Conservation (phyloP, 1,140 invertebrate species). For the Drosophila repletoides region DNA sequence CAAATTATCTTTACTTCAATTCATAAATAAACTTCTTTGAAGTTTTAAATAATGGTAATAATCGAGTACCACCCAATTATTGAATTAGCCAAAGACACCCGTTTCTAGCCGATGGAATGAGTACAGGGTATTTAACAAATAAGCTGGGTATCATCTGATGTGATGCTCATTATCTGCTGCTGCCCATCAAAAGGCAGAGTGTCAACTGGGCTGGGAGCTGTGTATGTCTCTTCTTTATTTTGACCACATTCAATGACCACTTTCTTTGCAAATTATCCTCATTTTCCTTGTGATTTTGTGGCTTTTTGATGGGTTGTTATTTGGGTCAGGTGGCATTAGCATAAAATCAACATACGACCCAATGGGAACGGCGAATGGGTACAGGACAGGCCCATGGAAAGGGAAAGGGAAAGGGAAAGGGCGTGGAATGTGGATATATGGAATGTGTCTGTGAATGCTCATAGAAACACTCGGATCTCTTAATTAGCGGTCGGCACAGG, state of each 20-base stretch:
- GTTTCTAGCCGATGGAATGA: background rate
- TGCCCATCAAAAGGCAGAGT: background rate
- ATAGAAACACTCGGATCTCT: conserved; percentile 5
- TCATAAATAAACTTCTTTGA: too few species aligned
- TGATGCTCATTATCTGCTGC: conserved; percentile 20
- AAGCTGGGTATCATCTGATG: conserved; percentile 1
- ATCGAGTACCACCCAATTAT: too few species aligned
- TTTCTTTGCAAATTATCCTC: background rate
- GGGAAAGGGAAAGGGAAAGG: too few species aligned
- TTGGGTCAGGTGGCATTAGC: conserved; percentile 40
- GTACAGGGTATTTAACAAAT: background rate
- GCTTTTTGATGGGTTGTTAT: conserved; percentile 5
- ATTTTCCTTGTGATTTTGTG: too few species aligned
- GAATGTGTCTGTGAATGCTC: too few species aligned
- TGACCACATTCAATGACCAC: background rate
- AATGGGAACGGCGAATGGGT: background rate
- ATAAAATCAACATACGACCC: conserved; percentile 35
- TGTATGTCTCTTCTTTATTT: too few species aligned
- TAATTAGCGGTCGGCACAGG: conserved; percentile 25
- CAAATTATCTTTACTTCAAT: too few species aligned
- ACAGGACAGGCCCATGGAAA: too few species aligned
- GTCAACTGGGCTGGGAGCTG: background rate
- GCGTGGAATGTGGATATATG: too few species aligned
- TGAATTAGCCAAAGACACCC: too few species aligned
- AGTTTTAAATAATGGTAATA: too few species aligned